Conservation (phyloP, 30 jellyfish, hydroid and myxozoan genomes). For the Chironex yamaguchii region DNA sequence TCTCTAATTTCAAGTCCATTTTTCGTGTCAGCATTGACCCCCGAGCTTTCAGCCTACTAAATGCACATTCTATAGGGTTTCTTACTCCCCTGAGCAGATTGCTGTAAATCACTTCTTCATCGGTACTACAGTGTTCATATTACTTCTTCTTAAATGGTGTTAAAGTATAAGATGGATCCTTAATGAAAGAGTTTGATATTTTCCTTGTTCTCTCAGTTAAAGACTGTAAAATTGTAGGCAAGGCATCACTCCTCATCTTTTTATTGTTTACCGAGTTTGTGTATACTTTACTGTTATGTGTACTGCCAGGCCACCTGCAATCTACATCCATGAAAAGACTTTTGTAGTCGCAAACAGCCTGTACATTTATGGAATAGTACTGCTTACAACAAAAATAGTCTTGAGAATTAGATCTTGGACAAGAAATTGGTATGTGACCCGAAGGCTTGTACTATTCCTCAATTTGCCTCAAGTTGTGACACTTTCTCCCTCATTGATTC, state of each 20-base stretch:
- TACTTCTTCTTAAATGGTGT: slow-evolving; percentile 75
- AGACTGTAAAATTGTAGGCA: slow-evolving; percentile 18
- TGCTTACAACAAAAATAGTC: slow-evolving; percentile 58
- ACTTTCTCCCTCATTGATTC: slow-evolving; percentile 4
- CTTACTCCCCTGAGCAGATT: slow-evolving; percentile 70
- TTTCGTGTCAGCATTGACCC: slow-evolving; percentile 65
- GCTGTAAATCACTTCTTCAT: slow-evolving; percentile 70
- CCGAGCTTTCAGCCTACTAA: slow-evolving; percentile 81
- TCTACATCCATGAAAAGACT: slow-evolving; percentile 80
- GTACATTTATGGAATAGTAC: slow-evolving; percentile 47
- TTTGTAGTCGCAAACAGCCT: slow-evolving; percentile 79
- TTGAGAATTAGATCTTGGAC: slow-evolving; percentile 17
- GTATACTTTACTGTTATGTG: slow-evolving; percentile 78
- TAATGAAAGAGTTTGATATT: slow-evolving; percentile 70
- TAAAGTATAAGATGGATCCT: slow-evolving; percentile 83
- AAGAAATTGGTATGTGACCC: slow-evolving; percentile 18
- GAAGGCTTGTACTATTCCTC: slow-evolving; percentile 57
- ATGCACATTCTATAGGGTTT: slow-evolving; percentile 84
- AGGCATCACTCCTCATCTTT: slow-evolving; percentile 10
- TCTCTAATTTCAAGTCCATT: slow-evolving; percentile 43
- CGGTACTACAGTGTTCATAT: slow-evolving; percentile 37
- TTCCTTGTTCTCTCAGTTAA: slow-evolving; percentile 16
- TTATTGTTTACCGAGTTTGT: slow-evolving; percentile 26
- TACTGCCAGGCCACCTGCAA: slow-evolving; percentile 79
- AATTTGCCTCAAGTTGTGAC: slow-evolving; percentile 19